A percentile compares a stretch with the other conserved stretches of the same genome.
Conservation (phyloP, 2,888 invertebrate species). For the Malthinus flaveolus region DNA sequence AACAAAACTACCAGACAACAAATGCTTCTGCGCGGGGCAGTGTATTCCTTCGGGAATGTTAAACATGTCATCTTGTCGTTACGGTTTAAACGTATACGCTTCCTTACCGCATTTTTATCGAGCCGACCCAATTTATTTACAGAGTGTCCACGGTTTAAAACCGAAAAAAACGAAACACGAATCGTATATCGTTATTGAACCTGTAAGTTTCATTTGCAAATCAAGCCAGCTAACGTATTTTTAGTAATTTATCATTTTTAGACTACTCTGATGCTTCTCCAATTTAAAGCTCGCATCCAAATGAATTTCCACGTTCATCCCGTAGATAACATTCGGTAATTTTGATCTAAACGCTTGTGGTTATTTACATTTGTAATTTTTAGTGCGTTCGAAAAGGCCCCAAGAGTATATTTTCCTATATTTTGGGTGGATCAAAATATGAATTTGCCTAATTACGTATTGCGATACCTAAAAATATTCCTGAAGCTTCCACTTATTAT, state of each 20-base stretch:
- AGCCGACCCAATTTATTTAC: constrained; percentile 67
- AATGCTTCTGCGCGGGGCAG: constrained; percentile 71
- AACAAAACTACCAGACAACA: constrained; percentile 58
- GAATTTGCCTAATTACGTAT: constrained; percentile 56
- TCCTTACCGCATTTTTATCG: constrained; percentile 80
- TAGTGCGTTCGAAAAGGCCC: constrained; percentile 69
- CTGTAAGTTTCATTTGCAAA: constrained; percentile 62
- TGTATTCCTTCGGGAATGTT: constrained; percentile 71
- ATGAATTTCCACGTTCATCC: constrained; percentile 75
- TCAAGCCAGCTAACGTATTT: too few species aligned
- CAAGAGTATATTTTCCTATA: constrained; percentile 70
- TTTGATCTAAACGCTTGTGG: too few species aligned
- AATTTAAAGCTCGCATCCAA: constrained; percentile 79
- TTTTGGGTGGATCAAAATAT: constrained; percentile 78
- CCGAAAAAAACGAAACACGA: constrained; percentile 69
- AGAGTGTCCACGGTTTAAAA: constrained; percentile 65
- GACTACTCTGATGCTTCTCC: constrained; percentile 72
- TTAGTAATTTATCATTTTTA: constrained; percentile 39
- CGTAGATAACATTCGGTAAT: constrained; percentile 64
- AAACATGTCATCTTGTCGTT: constrained; percentile 73
- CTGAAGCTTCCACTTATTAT: background rate
- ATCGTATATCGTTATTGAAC: constrained; percentile 72
- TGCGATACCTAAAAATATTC: background rate
- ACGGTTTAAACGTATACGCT: constrained; percentile 76
- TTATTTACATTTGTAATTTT: constrained; percentile 53